Percentiles rank a stretch among this genome's conserved stretches.
These are phyloP conservation scores for Tenthredo distinguenda DNA, from an alignment of 2,888 invertebrate species.

Conservation along the genomic window DNA sequence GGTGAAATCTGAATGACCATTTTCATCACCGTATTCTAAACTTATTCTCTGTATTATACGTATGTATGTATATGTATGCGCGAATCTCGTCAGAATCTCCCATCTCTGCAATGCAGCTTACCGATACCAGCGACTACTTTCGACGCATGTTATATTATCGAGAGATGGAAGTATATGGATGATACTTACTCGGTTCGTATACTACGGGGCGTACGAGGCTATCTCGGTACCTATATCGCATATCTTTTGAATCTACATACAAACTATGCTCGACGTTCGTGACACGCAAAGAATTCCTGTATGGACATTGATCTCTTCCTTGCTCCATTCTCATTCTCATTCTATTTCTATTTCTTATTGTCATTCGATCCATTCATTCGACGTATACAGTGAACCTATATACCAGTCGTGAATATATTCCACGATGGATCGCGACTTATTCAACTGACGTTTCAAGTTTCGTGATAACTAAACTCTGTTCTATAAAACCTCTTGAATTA, in stretches of 20 bases:
- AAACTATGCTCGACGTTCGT: slow-evolving; percentile 45
- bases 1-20: no score
- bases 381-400: neutral
- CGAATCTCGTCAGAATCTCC: neutral
- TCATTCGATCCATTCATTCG: slow-evolving; percentile 43
- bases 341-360: slow-evolving; percentile 12
- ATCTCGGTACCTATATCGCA: neutral
- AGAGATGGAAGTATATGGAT: neutral
- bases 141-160: neutral
- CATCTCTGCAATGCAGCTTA: neutral
- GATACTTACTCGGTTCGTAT: neutral
- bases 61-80: neutral
- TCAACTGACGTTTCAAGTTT: neutral
- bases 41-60: no score
- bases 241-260: slow-evolving; percentile 34
- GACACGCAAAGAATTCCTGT: slow-evolving; percentile 60
- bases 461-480: neutral
- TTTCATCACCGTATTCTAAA: no score
- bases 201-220: neutral
- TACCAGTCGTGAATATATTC: neutral
- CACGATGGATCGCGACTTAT: neutral
- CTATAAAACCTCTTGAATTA: neutral
- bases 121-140: neutral
- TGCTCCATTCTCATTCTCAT: slow-evolving; percentile 2
- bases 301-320: slow-evolving; percentile 60